These are phyloP conservation scores for Nysson spinosus DNA, from an alignment of 2,888 invertebrate genomes.

Conservation along the genomic window DNA sequence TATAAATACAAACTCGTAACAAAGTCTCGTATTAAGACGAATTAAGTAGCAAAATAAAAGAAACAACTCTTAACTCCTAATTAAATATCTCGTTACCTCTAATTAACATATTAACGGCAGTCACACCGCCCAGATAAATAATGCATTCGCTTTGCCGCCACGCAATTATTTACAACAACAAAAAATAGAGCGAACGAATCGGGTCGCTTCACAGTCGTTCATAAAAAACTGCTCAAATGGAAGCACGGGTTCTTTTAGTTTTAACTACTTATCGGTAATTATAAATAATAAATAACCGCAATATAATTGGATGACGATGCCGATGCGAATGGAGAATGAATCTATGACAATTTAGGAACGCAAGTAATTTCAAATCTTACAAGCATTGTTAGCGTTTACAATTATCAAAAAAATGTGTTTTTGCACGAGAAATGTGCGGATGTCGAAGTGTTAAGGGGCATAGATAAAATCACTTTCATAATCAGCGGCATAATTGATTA, in stretches of 20 bases:
- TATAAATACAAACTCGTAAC: constrained; percentile 46
- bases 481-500: too few species aligned
- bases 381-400: too few species aligned
- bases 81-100: constrained; percentile 45
- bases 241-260: constrained; percentile 23
- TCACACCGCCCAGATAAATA: constrained; percentile 16
- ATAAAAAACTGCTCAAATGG: constrained; percentile 19
- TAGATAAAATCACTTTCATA: too few species aligned
- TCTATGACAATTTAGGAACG: too few species aligned
- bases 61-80: constrained; percentile 49
- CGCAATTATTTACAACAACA: constrained; percentile 41
- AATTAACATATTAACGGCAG: constrained; percentile 19
- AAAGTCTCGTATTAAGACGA: constrained; percentile 32
- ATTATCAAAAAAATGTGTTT: too few species aligned
- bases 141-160: constrained; percentile 16
- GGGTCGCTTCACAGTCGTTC: constrained; percentile 12
- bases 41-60: constrained; percentile 9
- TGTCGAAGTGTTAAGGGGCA: too few species aligned
- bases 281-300: too few species aligned
- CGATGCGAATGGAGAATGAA: too few species aligned
- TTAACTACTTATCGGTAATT: too few species aligned
- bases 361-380: too few species aligned
- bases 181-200: constrained; percentile 7
- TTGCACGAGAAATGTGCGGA: too few species aligned
- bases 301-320: too few species aligned